These are phyloP conservation scores for Enhydra lutris DNA, from an alignment of 2,113 vertebrate genomes.

Conservation along the genomic window DNA sequence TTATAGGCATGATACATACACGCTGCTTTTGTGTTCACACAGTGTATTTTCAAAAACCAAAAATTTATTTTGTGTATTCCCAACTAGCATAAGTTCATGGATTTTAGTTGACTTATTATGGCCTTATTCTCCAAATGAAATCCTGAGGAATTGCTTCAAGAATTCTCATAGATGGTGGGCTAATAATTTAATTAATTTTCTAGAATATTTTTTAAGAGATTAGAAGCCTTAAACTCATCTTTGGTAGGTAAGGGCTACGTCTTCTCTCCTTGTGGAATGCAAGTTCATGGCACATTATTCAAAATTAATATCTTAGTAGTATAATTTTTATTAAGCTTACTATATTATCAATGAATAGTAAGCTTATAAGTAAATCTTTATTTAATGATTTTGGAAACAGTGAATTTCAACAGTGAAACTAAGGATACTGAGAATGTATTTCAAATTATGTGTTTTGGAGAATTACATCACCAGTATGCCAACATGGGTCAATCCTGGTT, in stretches of 20 bases:
- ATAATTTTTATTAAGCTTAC: slow-evolving; percentile 26
- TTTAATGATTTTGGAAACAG: not conserved
- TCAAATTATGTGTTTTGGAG: not conserved
- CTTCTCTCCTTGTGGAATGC: not conserved
- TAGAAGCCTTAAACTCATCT: not conserved
- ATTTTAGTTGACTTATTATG: not conserved
- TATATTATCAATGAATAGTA: not conserved
- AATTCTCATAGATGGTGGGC: not conserved
- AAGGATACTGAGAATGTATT: not conserved
- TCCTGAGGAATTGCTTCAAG: not conserved
- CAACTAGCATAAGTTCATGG: not conserved
- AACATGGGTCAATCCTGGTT: not conserved
- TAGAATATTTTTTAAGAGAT: not conserved
- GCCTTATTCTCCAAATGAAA: not conserved
- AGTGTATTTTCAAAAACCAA: not conserved
- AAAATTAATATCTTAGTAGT: not conserved
- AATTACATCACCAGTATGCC: not conserved
- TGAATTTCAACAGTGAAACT: not conserved
- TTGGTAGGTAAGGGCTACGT: not conserved
- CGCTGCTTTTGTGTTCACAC: not conserved
- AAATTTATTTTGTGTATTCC: not conserved
- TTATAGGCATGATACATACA: not conserved
- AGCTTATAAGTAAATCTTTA: not conserved
- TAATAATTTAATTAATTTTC: not conserved
- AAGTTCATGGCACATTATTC: not conserved